Conservation (phyloP, 2,888 invertebrate genomes). For the Ligdia adustata region DNA sequence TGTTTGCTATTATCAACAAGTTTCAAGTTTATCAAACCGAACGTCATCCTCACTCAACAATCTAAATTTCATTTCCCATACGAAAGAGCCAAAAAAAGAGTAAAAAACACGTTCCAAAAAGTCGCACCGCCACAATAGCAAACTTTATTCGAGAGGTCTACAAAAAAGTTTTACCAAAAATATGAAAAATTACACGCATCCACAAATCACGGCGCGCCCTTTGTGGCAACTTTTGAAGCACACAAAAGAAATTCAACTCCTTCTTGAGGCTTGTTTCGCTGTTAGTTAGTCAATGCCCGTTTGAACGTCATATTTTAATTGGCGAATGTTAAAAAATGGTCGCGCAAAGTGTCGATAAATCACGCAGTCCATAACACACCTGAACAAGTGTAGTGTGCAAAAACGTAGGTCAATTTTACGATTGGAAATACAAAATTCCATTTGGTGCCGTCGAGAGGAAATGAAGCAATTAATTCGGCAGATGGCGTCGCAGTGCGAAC, state of each 20-base stretch:
- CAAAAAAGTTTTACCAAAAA: conserved; percentile 77
- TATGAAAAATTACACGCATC: conserved; percentile 84
- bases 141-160: conserved; percentile 75
- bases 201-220: conserved; percentile 81
- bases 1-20: no score
- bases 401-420: conserved; percentile 69
- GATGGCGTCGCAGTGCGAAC: conserved; percentile 81
- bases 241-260: conserved; percentile 76
- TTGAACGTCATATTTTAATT: conserved; percentile 37
- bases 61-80: conserved; percentile 59
- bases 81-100: conserved; percentile 62
- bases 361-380: conserved; percentile 67
- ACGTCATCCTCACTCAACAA: conserved; percentile 60
- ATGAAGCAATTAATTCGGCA: conserved; percentile 84
- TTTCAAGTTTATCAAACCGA: no score
- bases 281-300: conserved; percentile 38
- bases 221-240: conserved; percentile 73
- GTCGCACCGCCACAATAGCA: conserved; percentile 71
- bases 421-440: conserved; percentile 81
- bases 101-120: conserved; percentile 67
- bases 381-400: conserved; percentile 68
- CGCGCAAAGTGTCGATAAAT: conserved; percentile 64
- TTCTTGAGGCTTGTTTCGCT: conserved; percentile 67
- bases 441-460: conserved; percentile 80
- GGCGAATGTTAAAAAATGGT: conserved; percentile 26